Evolutionary conservation across 2,888 invertebrate genomes (phyloP).

Genomic region (Aplocera efformata): DNA sequence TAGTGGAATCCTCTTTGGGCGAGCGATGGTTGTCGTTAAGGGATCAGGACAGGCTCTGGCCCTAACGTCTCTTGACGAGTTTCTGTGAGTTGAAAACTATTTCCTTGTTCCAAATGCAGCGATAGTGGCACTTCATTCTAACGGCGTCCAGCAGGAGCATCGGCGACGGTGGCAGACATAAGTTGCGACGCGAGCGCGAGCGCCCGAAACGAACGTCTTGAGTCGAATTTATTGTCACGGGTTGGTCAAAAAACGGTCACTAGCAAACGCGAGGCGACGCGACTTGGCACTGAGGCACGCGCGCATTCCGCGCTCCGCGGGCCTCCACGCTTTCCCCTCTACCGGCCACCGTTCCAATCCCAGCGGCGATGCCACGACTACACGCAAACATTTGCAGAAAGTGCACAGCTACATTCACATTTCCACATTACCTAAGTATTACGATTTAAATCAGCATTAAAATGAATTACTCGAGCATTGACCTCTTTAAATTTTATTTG

Average conservation of each 20-base stretch:
- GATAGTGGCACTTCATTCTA: constrained; percentile 88
- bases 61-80: constrained; percentile 95
- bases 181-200: constrained; percentile 67
- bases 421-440: constrained; percentile 19
- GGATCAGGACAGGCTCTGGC: constrained; percentile 43
- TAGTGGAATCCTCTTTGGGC: constrained; percentile 61
- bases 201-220: constrained; percentile 63
- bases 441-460: constrained; percentile 7
- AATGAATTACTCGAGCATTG: background rate
- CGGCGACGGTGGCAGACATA: constrained; percentile 74
- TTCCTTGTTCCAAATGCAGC: constrained; percentile 95
- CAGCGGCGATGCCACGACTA: constrained; percentile 9
- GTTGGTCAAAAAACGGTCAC: constrained; percentile 45
- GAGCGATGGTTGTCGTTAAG: constrained; percentile 67
- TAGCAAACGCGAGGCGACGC: constrained; percentile 63
- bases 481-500: background rate
- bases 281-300: constrained; percentile 54
- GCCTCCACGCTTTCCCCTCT: constrained; percentile 37
- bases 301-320: constrained; percentile 36
- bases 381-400: constrained; percentile 27
- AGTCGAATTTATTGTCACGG: constrained; percentile 77
- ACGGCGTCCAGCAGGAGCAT: constrained; percentile 71
- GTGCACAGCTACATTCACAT: constrained; percentile 34
- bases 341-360: constrained; percentile 18
- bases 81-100: constrained; percentile 96